Base-by-base conservation (phyloP, 1,140 invertebrate species). In the Nephila pilipes region DNA sequence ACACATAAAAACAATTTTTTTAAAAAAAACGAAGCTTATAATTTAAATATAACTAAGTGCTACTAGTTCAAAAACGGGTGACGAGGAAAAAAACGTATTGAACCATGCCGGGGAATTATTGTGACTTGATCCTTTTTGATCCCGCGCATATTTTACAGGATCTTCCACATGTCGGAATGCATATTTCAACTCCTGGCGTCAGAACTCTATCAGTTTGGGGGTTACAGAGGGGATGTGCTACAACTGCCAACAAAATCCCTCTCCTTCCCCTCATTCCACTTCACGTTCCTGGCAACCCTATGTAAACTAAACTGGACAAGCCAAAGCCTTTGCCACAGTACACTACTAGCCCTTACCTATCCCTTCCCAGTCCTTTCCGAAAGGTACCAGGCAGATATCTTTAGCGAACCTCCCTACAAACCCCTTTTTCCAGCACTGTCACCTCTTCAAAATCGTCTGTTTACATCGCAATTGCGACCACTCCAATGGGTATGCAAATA, bases 221-320 rank as follows among this genome's bases (percentile, higher is more conserved):
- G 46, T 46, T 46, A 46, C 6, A 46, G 46, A 8, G 12, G 69
- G 69, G 25, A 75, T 75, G 29, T 75, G 29, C 14, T 69, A 29
- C 63, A 69, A 69, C 57, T 85, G 54, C 16, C 55, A 60, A 87
- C 36, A 87, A 60, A 32, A 12, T 57, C 85, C 32, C 2, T 57
- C 57, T 1, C 8, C 29, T 16, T 6, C 18, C 58, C 58, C 16
- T 58, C 58, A 22, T 16, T 85, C 80, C 90, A 18, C 25, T 60
- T 12, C 25, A 46, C 46, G 58, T 46, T 63, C 38, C 46, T 80
- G 81, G 91, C 91, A 93, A 87, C 91, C 91, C 91, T 93, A 80
- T 87, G 83, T 87, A 93, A 93, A 93, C 91, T 87, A 87, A 93
- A 93, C 91, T 93, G 91, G 91, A 93, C 91, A 93, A 69, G 22